Base-by-base conservation (phyloP, 2,113 vertebrate species). In the Garra rufa region DNA sequence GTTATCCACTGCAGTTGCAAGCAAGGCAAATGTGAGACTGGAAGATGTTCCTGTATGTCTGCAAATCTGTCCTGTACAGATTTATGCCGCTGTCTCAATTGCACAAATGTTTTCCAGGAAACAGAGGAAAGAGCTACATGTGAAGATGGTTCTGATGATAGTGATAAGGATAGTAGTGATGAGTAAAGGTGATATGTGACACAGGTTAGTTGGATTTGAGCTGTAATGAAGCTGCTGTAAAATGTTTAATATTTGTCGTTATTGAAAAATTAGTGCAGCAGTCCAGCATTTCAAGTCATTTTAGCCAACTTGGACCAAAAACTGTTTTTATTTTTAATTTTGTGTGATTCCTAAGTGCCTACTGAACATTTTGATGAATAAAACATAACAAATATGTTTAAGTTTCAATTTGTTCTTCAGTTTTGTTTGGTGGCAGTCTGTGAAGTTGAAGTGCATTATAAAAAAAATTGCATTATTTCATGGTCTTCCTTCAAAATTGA, bases 1-100 rank as follows among this genome's bases (percentile, higher is more conserved):
- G 75, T 63, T 75, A 85, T 84, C 48, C 87, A 86, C 63, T 88
- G 80, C 74, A 85, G 84, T 65, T 83, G 85, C 43, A 85, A 83
- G 79, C 78, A 85, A 63, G 30, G 63, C 57, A 86, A 85, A 88
- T 84, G 82, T 86, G 38, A 88, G 52, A 38, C 63, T 50, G 55
- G 70, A 75, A 81, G 81, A 84, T 87, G 76, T 79, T 65, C 57
- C 57, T 79, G 38, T 79, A 79, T 79, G 55, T 61, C 76, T 79
- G 38, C 76, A 63, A 79, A 34, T 61, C 21, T 79, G 28, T 82
- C 26, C 26, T 82, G 48, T 82, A 71, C 81, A 28, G 34, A 82
- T 82, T 82, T 83, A 34, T 84, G 83, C 67, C 15, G 34, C 3
- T 34, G 34, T 5, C 34, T 4, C 3, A 11, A n/a, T 2, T 28